Base-by-base conservation (phyloP, 2,888 invertebrate species). In the Cheilosia scutellata region DNA sequence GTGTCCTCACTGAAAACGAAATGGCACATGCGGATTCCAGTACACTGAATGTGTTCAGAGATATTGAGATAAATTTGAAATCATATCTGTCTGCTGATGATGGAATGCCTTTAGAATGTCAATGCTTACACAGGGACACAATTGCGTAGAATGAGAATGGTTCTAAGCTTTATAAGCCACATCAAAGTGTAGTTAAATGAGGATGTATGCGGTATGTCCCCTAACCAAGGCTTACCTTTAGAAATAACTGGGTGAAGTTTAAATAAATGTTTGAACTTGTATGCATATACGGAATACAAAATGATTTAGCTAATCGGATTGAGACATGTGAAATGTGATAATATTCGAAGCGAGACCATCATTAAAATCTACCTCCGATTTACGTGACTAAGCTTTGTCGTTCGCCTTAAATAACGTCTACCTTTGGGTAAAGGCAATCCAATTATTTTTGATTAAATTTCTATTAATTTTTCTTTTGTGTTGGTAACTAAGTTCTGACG, bases 31-130 rank as follows among this genome's bases (percentile, higher is more conserved):
- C 5, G 16, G 6, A 44, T 49, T 49, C 25, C 49, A 49, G 49
- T 20, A 20, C 16, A 2, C 47, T 16, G 51, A 27, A 27, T 51
- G 51, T 25, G 7, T 27, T 25, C 25, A 5, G 20, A 11, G 11
- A 51, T 51, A 51, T 51, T 51, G 51, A 25, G 51, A 51, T 51
- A 51, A 9, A 27, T 51, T 25, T 25, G 2, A 51, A 29, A 27
- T 51, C 27, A 51, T 51, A 51, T 51, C 51, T 47, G 16, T 20
- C 37, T 47, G 20, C 3, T 25, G 49, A 4, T 20, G 20, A 51
- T 27, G 51, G 51, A 27, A 51, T 51, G 51, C 13, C 51, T 51
- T 51, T 29, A 27, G 25, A 27, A 29, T 47, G 16, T 47, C 16
- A 47, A 6, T 47, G 16, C 47, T 2, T 20, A 20, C 20, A 47